Evolutionary conservation across 2,113 vertebrate species (phyloP).

Genomic region (Zosterops pallidus): DNA sequence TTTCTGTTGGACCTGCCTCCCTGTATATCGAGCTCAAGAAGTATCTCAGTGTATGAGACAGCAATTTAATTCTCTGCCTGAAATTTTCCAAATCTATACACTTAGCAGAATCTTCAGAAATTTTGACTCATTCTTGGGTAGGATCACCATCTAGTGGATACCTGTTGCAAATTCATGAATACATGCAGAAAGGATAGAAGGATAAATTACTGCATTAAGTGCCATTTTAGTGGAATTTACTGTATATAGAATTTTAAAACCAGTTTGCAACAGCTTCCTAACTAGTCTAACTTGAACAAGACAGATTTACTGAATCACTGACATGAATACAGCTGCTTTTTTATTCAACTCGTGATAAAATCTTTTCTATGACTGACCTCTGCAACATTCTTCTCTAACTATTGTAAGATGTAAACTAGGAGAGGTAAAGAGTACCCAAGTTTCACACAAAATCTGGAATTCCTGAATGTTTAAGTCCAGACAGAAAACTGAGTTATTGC

Average conservation of each 20-base stretch:
- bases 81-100: not conserved
- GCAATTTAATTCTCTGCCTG: not conserved
- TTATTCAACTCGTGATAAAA: not conserved
- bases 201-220: not conserved
- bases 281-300: not conserved
- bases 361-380: not conserved
- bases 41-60: not conserved
- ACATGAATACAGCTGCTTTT: not conserved
- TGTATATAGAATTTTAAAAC: not conserved
- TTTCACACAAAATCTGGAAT: not conserved
- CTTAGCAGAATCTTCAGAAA: not conserved
- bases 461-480: not conserved
- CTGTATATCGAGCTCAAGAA: accelerated
- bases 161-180: not conserved
- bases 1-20: not conserved
- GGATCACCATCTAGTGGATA: constrained; percentile 48
- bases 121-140: not conserved
- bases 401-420: not conserved
- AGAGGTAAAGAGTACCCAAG: not conserved
- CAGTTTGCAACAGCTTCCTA: not conserved
- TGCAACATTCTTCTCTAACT: not conserved
- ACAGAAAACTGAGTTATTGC: not conserved
- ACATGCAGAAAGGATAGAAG: not conserved
- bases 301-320: not conserved
- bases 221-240: not conserved